These are phyloP conservation scores for Aporrectodea caliginosa DNA, from an alignment of 1,140 invertebrate species.

Conservation along the genomic window DNA sequence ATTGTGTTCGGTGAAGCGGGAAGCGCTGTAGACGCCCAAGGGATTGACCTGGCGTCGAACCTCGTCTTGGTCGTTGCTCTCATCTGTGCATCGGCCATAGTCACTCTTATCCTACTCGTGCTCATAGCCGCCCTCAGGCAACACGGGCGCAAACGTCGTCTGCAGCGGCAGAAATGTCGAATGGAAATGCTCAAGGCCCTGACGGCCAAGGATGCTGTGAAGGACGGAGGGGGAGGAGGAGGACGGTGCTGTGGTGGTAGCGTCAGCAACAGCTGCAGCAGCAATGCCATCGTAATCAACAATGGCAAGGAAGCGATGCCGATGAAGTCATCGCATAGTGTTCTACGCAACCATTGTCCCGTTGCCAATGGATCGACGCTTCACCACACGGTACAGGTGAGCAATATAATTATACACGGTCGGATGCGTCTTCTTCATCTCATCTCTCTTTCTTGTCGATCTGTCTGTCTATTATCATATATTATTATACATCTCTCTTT, in stretches of 20 bases:
- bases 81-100: neutral
- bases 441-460: too few species aligned
- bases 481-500: too few species aligned
- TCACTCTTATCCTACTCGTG: neutral
- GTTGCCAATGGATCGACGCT: neutral
- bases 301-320: neutral
- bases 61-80: neutral
- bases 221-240: too few species aligned
- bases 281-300: neutral
- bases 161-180: neutral
- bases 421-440: too few species aligned
- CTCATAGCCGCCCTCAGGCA: neutral
- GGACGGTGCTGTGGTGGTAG: neutral
- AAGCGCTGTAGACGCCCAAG: neutral
- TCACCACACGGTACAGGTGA: neutral
- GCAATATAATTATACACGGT: too few species aligned
- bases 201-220: too few species aligned
- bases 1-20: neutral
- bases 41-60: neutral
- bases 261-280: neutral
- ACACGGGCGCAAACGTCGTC: neutral
- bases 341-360: neutral
- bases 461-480: too few species aligned
- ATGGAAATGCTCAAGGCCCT: neutral
- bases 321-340: neutral